These are phyloP conservation scores for Eledone cirrhosa DNA, from an alignment of 2,888 invertebrate species.

Conservation along the genomic window DNA sequence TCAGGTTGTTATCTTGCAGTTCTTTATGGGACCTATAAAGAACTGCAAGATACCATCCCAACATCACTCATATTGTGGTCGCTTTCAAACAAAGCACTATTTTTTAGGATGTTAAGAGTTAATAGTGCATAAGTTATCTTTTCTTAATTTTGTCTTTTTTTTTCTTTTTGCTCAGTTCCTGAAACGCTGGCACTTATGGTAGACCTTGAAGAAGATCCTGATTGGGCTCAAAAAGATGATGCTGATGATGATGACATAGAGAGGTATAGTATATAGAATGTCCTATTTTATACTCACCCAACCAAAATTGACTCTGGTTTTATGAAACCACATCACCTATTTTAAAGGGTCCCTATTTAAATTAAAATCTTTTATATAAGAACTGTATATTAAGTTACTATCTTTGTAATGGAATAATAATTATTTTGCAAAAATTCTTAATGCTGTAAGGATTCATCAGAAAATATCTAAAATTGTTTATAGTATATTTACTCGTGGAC, in stretches of 20 bases:
- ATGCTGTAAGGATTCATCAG: no score
- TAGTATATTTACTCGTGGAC: background rate
- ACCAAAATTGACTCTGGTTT: no score
- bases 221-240: slow-evolving; percentile 87
- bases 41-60: no score
- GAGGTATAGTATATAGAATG: background rate
- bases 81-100: no score
- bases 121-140: no score
- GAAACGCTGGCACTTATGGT: slow-evolving; percentile 76
- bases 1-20: no score
- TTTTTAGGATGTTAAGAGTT: no score
- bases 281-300: background rate
- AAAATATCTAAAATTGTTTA: background rate
- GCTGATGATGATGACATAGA: slow-evolving; percentile 86
- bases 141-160: background rate
- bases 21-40: no score
- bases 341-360: no score
- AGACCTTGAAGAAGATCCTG: slow-evolving; percentile 65
- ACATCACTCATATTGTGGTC: no score
- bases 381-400: no score
- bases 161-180: slow-evolving; percentile 72
- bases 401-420: background rate
- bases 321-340: background rate
- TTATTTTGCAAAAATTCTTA: background rate
- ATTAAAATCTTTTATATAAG: background rate